Base-by-base conservation (phyloP, 2,888 invertebrate genomes). In the Caenorhabditis doughertyi region DNA sequence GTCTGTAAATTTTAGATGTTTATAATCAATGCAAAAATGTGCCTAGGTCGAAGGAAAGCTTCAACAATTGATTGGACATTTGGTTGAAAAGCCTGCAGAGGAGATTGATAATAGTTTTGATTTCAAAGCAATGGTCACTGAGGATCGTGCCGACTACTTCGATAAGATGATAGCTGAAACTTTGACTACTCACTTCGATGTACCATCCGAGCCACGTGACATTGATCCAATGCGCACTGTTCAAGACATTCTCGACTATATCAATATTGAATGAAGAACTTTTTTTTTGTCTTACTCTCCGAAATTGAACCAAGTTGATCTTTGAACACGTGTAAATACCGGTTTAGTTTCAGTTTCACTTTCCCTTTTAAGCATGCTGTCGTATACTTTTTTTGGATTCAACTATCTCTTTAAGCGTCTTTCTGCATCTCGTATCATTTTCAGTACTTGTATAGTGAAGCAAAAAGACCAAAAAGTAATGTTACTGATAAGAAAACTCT, bases 31-130 rank as follows among this genome's bases (percentile, higher is more conserved):
- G 56, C 56, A 56, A 32, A 56, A 56, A 4, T 60, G 47, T 49
- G 51, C 68, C 27, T 49, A 77, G 76, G 60, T 68, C 39, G 68
- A 77, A 16, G 76, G 67, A 9, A 77, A 77, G 29, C 58, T 77
- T 49, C 51, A 68, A 23, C 56, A 67, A 39, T 27, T 77, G 9
- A 51, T 68, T 5, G 44, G 42, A 42, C 42, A 68, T 4, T 25
- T 77, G 29, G 51, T 60, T 7, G 21, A 55, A 21, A 13, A 35
- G 0, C 62, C 62, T 4, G 39, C 42, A 5, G 70, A 70, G 3
- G 55, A 53, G 0, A 70, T 71, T 18, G 25, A 16, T 18, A 51
- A 25, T n/a, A 49, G 39, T 16, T 64, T 71, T 23, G 8, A 70
- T 18, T 70, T 51, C 42, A 79, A 64, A 29, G 55, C 16, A 1